Base-by-base conservation (phyloP, 2,113 vertebrate genomes). In the Nyctibius bracteatus region DNA sequence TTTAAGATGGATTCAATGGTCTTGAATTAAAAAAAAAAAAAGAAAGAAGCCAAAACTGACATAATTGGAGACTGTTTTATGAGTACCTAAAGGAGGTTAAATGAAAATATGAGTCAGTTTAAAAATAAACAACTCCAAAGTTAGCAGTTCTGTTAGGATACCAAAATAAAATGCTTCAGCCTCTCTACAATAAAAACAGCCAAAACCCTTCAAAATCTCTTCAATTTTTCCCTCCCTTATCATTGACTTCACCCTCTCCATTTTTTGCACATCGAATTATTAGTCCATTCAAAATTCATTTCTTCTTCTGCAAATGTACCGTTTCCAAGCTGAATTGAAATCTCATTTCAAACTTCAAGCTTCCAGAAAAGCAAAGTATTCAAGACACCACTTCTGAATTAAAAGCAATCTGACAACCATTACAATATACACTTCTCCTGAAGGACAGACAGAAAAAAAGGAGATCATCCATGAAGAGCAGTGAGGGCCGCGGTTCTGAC, bases 401-500 rank as follows among this genome's bases (percentile, higher is more conserved):
- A 52, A 51, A 12, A 66, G 55, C 30, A 30, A 22, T 12, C 65
- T 58, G 25, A 30, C 16, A 12, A 71, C 46, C 20, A 2, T 37
- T 41, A 37, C 13, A 35, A 72, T 11, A 63, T 4, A 21, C 3
- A 3, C 27, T 31, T 57, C 37, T 33, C 37, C 43, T 57, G 14
- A 28, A 78, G 85, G 55, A 18, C 10, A 24, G 15, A 9, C 20
- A 24, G 20, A 46, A 23, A 27, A 28, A 46, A 74, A 82, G 23
- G 28, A 65, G 27, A 37, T 21, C 10, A 28, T 17, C 54, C 9
- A 22, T 1, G 1, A 73, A 31, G 14, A n/a, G 23, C 51, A 46
- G 44, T 2, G 25, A 46, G 17, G 43, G 37, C 37, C 9, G 1
- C 0, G 0, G 16, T 27, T 75, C 51, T 10, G 41, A 31, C 25